A percentile compares a stretch with the other conserved stretches of the same genome.
These are phyloP conservation scores for Aphidius ervi DNA, from an alignment of 1,140 invertebrate genomes.

Conservation along the genomic window DNA sequence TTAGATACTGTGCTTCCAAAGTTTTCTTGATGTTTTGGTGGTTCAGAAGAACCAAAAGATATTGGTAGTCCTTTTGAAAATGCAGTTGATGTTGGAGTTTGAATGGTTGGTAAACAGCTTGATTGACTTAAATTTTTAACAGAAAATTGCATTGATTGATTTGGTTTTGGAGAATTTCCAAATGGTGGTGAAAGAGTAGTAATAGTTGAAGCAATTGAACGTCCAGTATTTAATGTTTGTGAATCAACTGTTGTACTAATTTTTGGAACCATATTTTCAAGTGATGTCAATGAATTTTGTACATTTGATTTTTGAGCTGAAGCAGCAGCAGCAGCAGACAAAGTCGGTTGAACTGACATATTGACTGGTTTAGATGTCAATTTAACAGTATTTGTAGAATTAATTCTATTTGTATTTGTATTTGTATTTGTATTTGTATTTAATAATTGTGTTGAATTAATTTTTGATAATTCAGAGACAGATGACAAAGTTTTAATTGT, in stretches of 20 bases:
- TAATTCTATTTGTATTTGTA: too few species aligned
- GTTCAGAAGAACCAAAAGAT: slow-evolving; percentile 26
- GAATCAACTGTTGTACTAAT: too few species aligned
- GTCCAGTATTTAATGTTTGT: too few species aligned
- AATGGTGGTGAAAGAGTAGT: neutral
- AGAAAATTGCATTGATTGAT: neutral
- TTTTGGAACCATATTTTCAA: too few species aligned
- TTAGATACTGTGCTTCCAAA: slow-evolving; percentile 10
- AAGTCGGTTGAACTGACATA: neutral
- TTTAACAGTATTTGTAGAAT: slow-evolving; percentile 6
- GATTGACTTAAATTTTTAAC: slow-evolving; percentile 6
- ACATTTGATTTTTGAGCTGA: too few species aligned
- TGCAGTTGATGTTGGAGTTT: slow-evolving; percentile 13
- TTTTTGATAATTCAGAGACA: neutral
- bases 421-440: slow-evolving; percentile 13
- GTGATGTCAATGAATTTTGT: too few species aligned
- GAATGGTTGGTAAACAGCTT: slow-evolving; percentile 1
- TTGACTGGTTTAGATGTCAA: neutral
- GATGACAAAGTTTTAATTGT: neutral
- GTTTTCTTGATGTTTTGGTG: slow-evolving; percentile 19
- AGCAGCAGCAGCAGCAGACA: too few species aligned
- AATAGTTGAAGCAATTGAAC: too few species aligned
- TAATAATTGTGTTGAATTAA: slow-evolving; percentile 9
- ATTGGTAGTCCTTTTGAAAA: slow-evolving; percentile 32
- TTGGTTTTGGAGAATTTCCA: neutral